These are phyloP conservation scores for Ctenicera cuprea DNA, from an alignment of 2,888 invertebrate species.

Conservation along the genomic window DNA sequence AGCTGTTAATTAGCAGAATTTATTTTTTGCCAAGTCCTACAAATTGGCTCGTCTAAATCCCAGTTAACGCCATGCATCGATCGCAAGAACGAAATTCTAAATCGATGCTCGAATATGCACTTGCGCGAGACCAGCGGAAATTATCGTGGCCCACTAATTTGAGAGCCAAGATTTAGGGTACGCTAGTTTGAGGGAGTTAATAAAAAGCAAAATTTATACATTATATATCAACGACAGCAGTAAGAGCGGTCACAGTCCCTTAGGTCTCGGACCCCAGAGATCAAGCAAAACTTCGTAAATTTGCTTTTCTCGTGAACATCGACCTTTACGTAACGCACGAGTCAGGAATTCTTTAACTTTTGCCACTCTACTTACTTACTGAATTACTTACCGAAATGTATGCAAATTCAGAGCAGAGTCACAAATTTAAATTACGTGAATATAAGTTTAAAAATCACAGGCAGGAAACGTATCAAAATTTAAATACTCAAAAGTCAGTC, in stretches of 20 bases:
- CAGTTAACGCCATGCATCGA: too few relatives aligned
- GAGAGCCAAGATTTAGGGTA: conserved; percentile 3
- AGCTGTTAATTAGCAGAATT: conserved; percentile 2
- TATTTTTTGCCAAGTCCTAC: neutral
- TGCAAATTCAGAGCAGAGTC: too few relatives aligned
- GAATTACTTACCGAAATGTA: too few relatives aligned
- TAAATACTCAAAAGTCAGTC: too few relatives aligned
- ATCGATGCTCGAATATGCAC: conserved; percentile 6
- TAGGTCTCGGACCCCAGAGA: neutral
- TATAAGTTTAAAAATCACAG: too few relatives aligned
- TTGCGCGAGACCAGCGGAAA: neutral
- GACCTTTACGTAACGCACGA: neutral
- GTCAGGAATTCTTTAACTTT: neutral
- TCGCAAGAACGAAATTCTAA: too few relatives aligned
- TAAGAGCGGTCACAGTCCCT: conserved; percentile 7
- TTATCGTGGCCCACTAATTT: neutral
- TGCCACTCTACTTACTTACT: too few relatives aligned
- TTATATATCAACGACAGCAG: conserved; percentile 1
- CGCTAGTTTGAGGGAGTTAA: conserved; percentile 1
- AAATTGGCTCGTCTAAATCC: neutral
- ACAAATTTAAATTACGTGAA: too few relatives aligned
- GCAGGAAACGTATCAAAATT: too few relatives aligned
- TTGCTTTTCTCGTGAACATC: conserved; percentile 1
- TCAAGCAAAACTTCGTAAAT: conserved; percentile 2
- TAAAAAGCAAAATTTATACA: conserved; percentile 11